Conservation (phyloP, 2,797 vertebrate species). For the Sebastes aleutianus region DNA sequence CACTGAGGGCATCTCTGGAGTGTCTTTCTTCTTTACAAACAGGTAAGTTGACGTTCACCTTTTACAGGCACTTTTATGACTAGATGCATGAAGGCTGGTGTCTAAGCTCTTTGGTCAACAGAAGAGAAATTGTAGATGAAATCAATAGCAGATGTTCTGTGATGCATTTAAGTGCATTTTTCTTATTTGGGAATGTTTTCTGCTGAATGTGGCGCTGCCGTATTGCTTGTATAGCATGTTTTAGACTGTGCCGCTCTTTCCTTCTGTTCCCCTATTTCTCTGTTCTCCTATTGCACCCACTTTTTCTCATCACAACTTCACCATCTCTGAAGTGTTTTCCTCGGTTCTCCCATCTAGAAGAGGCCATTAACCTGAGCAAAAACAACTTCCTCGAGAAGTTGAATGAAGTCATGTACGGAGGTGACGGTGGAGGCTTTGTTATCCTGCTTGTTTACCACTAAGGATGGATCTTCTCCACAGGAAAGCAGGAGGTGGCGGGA, state of each 20-base stretch:
- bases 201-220: neutral
- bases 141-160: neutral
- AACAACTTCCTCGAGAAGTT: slow-evolving; percentile 7
- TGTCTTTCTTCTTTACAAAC: neutral
- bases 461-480: slow-evolving; percentile 50
- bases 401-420: slow-evolving; percentile 5
- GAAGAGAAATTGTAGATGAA: neutral
- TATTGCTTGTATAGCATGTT: neutral
- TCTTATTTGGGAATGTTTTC: slow-evolving; percentile 13
- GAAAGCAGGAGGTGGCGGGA: slow-evolving; percentile 37
- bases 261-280: neutral
- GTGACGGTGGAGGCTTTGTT: slow-evolving; percentile 30
- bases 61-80: neutral
- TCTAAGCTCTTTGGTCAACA: neutral
- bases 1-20: slow-evolving; percentile 3
- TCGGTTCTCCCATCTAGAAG: neutral
- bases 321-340: neutral
- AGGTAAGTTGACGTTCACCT: slow-evolving; percentile 44
- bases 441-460: slow-evolving; percentile 35
- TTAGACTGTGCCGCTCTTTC: neutral
- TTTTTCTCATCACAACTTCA: neutral
- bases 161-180: neutral
- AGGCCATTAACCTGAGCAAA: neutral
- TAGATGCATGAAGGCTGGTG: neutral
- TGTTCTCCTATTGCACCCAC: neutral